Conservation (phyloP, 2,113 vertebrate genomes). For the Dascyllus trimaculatus region DNA sequence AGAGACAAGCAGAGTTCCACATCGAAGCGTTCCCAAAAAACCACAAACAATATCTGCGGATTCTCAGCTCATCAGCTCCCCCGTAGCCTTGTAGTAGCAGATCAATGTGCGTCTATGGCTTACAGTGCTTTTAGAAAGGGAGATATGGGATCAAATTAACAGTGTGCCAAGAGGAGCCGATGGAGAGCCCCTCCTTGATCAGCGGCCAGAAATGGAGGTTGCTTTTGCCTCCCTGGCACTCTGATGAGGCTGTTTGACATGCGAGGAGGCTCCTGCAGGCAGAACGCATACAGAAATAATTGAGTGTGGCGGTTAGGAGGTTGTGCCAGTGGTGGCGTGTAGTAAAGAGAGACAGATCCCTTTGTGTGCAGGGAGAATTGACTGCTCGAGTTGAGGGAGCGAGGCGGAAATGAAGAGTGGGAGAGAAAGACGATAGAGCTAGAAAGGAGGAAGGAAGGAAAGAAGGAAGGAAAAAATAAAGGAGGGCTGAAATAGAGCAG, state of each 20-base stretch:
- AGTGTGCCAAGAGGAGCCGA: slow-evolving; percentile 32
- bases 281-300: slow-evolving; percentile 65
- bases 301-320: slow-evolving; percentile 64
- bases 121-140: slow-evolving; percentile 38
- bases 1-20: slow-evolving; percentile 22
- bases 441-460: slow-evolving; percentile 22
- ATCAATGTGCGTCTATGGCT: slow-evolving; percentile 44
- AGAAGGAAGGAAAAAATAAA: background rate
- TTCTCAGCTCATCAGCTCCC: slow-evolving; percentile 28
- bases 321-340: slow-evolving; percentile 60
- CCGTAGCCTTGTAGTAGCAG: slow-evolving; percentile 8
- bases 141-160: slow-evolving; percentile 56
- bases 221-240: slow-evolving; percentile 32
- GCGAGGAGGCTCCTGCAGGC: slow-evolving; percentile 63
- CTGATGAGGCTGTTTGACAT: slow-evolving; percentile 68
- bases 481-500: slow-evolving; percentile 35
- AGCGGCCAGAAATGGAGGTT: slow-evolving; percentile 61
- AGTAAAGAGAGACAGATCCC: slow-evolving; percentile 65
- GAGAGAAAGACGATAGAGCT: slow-evolving; percentile 49
- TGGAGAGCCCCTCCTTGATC: slow-evolving; percentile 58
- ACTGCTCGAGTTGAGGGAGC: slow-evolving; percentile 33
- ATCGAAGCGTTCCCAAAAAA: slow-evolving; percentile 25
- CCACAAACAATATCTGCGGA: slow-evolving; percentile 31
- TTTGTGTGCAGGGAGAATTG: slow-evolving; percentile 58
- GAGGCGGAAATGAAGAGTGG: slow-evolving; percentile 59